Evolutionary conservation across 2,113 vertebrate genomes (phyloP), one percentile per base, ranked within the genome.

Genomic region (Perca flavescens): DNA sequence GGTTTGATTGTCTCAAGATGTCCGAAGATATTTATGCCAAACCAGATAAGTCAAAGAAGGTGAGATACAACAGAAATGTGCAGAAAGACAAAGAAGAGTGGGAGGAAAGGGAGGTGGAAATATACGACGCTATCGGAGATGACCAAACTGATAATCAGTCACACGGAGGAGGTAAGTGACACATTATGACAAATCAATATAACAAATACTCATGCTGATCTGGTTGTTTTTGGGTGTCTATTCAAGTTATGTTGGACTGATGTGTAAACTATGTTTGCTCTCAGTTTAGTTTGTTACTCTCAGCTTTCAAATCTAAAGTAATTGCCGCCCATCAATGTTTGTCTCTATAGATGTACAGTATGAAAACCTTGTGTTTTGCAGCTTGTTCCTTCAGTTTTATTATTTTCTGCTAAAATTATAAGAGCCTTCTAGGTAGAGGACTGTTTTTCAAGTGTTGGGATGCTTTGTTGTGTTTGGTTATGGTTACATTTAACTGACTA

Each of bases 21-120:
- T 62, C 74, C 14, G 46, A 40, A 50, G 62, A 79, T 19, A 75
- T 79, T 75, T 79, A 56, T 25, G n/a, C 57, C 12, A n/a, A 19
- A 62, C 49, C 64, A 40, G 28, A 69, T n/a, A 14, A 21, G 3
- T 14, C 40, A 6, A 22, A 3, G 36, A 63, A 43, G 31, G 71
- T 57, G 49, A 68, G 40, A 52, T 74, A 74, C n/a, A 40, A 5
- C 50, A 74, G 50, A 34, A 17, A 40, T 5, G n/a, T 7, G 5
- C 12, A 54, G 25, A 22, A n/a, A 34, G 34, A 34, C 34, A 34
- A 53, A 6, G 28, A 52, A 31, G n/a, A n/a, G n/a, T 36, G 64
- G 70, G 11, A 68, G 69, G 75, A 84, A n/a, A 63, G 4, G 25
- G 28, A 28, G 16, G 66, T 73, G 13, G 22, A 10, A 0, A 74